Conservation (phyloP, 2,888 invertebrate genomes). For the Cecidostiba fungosa region DNA sequence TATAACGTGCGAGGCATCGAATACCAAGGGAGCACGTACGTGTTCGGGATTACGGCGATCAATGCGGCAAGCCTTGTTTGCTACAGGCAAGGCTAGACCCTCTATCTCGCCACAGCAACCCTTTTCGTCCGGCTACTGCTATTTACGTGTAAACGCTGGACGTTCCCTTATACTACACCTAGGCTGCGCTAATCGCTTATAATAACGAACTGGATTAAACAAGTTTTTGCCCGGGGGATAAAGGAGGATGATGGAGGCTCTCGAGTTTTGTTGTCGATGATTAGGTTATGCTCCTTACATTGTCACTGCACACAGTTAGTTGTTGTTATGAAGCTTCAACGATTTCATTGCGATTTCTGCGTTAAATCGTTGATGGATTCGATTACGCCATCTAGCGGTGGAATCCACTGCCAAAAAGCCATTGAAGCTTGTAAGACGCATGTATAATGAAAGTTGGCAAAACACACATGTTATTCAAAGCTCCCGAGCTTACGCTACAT, state of each 20-base stretch:
- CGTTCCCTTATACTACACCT: slow-evolving; percentile 24
- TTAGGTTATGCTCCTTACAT: background rate
- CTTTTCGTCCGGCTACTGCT: slow-evolving; percentile 26
- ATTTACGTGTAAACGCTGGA: slow-evolving; percentile 5
- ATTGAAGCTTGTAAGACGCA: background rate
- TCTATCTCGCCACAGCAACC: slow-evolving; percentile 23
- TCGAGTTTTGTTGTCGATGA: background rate
- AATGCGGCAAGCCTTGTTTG: slow-evolving; percentile 78
- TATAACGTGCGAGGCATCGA: slow-evolving; percentile 45
- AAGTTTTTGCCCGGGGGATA: slow-evolving; percentile 1
- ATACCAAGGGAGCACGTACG: slow-evolving; percentile 68
- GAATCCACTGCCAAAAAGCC: background rate
- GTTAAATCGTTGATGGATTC: background rate
- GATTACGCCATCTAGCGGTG: background rate
- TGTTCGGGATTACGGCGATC: slow-evolving; percentile 77
- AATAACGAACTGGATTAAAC: slow-evolving; percentile 50
- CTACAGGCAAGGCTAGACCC: slow-evolving; percentile 70
- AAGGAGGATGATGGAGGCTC: background rate
- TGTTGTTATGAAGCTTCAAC: background rate
- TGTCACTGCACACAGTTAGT: background rate
- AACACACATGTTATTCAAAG: background rate
- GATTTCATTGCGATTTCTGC: background rate
- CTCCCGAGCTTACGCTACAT: background rate
- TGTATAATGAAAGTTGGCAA: background rate
- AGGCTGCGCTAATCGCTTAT: slow-evolving; percentile 41